Evolutionary conservation across 2,888 invertebrate species (phyloP).

Genomic region (Cheilosia vernalis): DNA sequence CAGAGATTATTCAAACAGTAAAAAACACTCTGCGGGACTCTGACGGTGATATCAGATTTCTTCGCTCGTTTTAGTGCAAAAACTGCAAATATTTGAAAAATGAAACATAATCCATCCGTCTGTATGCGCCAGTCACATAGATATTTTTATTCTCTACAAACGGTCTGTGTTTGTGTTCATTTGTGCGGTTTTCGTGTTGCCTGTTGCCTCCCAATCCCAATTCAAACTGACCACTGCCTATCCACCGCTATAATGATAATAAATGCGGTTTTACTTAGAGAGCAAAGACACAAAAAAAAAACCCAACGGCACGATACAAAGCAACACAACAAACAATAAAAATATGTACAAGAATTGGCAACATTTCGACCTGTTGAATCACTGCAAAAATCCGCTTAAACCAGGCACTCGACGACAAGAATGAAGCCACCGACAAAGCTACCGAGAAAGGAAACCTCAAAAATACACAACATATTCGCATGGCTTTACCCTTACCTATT

Average conservation of each 20-base stretch:
- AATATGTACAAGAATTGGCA: slow-evolving; percentile 29
- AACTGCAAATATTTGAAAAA: slow-evolving; percentile 56
- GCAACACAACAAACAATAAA: slow-evolving; percentile 9
- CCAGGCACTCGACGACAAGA: slow-evolving; percentile 38
- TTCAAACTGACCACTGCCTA: slow-evolving; percentile 43
- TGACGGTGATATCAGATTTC: slow-evolving; percentile 41
- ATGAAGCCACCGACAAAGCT: slow-evolving; percentile 31
- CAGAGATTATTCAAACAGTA: slow-evolving; percentile 4
- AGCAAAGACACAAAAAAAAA: slow-evolving; percentile 14
- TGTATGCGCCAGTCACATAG: background rate
- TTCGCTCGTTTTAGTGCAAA: slow-evolving; percentile 31
- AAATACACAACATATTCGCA: slow-evolving; percentile 52
- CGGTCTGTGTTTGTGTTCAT: slow-evolving; percentile 20
- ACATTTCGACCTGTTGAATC: slow-evolving; percentile 72
- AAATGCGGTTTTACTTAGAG: slow-evolving; percentile 49
- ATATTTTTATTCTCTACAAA: background rate
- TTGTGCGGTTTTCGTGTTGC: slow-evolving; percentile 44
- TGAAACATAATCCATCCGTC: slow-evolving; percentile 52
- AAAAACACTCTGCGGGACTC: slow-evolving; percentile 9
- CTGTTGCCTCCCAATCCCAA: background rate
- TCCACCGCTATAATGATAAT: slow-evolving; percentile 25
- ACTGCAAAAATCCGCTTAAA: slow-evolving; percentile 52
- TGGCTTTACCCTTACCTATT: slow-evolving; percentile 51
- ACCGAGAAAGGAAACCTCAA: slow-evolving; percentile 58
- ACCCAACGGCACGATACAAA: slow-evolving; percentile 5